Evolutionary conservation across 2,888 invertebrate species (phyloP), one percentile per base, ranked within the genome.

Genomic region (Vanessa cardui): DNA sequence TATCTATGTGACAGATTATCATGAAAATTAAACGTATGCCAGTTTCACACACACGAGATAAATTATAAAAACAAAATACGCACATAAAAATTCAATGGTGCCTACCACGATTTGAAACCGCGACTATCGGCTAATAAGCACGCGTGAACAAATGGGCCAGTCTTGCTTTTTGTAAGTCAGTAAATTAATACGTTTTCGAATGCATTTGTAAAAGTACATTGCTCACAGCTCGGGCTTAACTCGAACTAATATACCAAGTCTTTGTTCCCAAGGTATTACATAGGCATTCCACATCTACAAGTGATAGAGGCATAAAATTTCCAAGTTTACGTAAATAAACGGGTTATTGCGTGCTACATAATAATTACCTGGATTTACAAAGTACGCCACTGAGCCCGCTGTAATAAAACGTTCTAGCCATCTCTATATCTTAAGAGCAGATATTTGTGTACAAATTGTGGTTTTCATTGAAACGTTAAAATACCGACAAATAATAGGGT

Each of bases 301-400:
- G 60, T 70, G 66, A 66, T 68, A 67, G 61, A 65, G 18, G 20
- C 67, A 72, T 71, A 71, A 72, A 69, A 71, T 71, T 63, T 47
- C 67, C 61, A 65, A 58, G 66, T 63, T 69, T 50, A 71, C 66
- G 71, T 69, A 72, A 71, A 72, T 72, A 62, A 72, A 71, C 26
- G 64, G 50, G 66, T 56, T 68, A 58, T 66, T 69, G 66, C 64
- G 67, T 64, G 62, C 58, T 50, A 72, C 71, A 71, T 71, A 71
- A 71, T 71, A 68, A 73, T 70, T 58, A 45, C 39, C 58, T 8
- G 39, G 3, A 18, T 59, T 47, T 46, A n/a, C 39, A 39, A 56
- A 31, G 52, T 54, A 12, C 1, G 4, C 47, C 6, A 16, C 47
- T 47, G 18, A 12, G 12, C 6, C 21, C n/a, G 15, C 26, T 21